Percentiles rank a stretch among this genome's conserved stretches.
phyloP scores from a whole-genome alignment of 2,113 vertebrate species.

The Coptodon rendalli region DNA sequence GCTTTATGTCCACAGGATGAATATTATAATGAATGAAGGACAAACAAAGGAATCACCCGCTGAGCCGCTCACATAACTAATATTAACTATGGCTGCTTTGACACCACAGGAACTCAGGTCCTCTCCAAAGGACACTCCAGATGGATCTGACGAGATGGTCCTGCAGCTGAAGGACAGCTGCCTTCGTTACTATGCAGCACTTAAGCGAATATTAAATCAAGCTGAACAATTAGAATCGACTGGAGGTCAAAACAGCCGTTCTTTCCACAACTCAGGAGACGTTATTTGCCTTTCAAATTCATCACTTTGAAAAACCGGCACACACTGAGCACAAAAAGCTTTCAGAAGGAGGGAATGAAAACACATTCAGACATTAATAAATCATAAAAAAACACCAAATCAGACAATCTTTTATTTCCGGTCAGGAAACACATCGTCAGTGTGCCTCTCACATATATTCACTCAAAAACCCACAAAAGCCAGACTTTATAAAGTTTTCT shows the following conservation, averaged over 20 bases:
- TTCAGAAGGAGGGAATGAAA: not conserved
- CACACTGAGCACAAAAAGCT: not conserved
- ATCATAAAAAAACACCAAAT: not conserved
- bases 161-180: not conserved
- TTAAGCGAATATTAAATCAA: not conserved
- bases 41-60: not conserved
- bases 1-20: not conserved
- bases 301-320: not conserved
- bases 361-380: not conserved
- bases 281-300: not conserved
- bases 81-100: not conserved
- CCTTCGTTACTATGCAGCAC: not conserved
- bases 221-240: not conserved
- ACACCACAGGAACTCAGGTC: not conserved
- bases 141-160: not conserved
- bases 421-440: not conserved
- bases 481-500: not conserved
- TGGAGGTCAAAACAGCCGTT: not conserved
- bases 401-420: not conserved
- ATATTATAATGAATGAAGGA: not conserved
- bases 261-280: not conserved
- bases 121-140: not conserved
- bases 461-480: not conserved
- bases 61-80: not conserved
- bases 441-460: not conserved